phyloP scores from a whole-genome alignment of 2,888 invertebrate genomes.

The Galerucella calmariensis region DNA sequence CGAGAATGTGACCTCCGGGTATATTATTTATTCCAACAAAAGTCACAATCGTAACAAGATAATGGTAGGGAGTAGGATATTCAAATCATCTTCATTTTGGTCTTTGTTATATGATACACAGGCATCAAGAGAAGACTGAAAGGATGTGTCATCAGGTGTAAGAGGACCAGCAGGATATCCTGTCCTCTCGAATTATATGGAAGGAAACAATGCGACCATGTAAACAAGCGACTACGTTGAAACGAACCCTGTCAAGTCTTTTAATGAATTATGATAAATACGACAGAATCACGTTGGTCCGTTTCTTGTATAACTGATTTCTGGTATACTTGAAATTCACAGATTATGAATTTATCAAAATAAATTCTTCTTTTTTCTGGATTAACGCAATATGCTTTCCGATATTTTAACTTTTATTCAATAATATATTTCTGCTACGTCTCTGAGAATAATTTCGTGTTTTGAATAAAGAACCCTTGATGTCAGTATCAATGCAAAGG shows the following conservation, averaged over 20 bases:
- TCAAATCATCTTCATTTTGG: conserved; percentile 8
- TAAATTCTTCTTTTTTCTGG: too few relatives aligned
- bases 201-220: conserved; percentile 37
- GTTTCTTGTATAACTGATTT: background rate
- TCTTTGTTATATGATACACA: conserved; percentile 3
- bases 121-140: too few relatives aligned
- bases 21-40: conserved; percentile 9
- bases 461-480: conserved; percentile 19
- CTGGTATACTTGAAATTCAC: too few relatives aligned
- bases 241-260: conserved; percentile 33
- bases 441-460: conserved; percentile 13
- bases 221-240: conserved; percentile 31
- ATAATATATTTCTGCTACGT: background rate
- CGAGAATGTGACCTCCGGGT: background rate
- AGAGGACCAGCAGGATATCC: too few relatives aligned
- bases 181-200: too few relatives aligned
- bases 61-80: conserved; percentile 1
- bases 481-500: conserved; percentile 22
- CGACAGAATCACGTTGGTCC: conserved; percentile 29
- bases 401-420: too few relatives aligned
- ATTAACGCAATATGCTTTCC: too few relatives aligned
- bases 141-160: too few relatives aligned
- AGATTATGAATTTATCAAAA: too few relatives aligned
- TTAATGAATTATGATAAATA: conserved; percentile 33
- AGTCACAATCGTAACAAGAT: conserved; percentile 18